phyloP scores from a whole-genome alignment of 2,113 vertebrate genomes.

The Paradoxurus hermaphroditus region DNA sequence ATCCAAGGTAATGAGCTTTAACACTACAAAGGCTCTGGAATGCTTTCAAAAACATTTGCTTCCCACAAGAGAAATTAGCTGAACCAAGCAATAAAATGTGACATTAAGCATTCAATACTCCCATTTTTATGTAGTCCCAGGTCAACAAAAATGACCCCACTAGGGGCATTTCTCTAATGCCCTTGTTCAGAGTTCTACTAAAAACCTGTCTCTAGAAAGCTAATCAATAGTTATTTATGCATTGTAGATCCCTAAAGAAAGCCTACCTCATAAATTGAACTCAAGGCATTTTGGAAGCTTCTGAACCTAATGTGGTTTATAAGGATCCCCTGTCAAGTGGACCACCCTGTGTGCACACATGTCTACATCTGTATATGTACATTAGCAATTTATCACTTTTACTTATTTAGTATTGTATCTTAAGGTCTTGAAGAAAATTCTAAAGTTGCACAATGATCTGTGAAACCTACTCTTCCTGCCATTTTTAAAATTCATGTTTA shows the following conservation, averaged over 20 bases:
- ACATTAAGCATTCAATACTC: conserved; percentile 78
- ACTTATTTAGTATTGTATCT: conserved; percentile 8
- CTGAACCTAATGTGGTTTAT: conserved; percentile 64
- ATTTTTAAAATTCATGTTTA: background rate
- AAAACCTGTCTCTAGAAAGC: conserved; percentile 74
- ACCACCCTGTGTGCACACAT: conserved; percentile 66
- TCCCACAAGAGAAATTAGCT: conserved; percentile 78
- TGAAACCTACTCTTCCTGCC: background rate
- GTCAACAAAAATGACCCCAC: conserved; percentile 77
- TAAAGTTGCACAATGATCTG: background rate
- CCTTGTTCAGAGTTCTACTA: conserved; percentile 69
- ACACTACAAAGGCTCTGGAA: conserved; percentile 75
- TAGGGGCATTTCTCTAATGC: conserved; percentile 65
- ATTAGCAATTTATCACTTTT: conserved; percentile 55
- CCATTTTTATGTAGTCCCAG: conserved; percentile 75
- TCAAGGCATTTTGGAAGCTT: conserved; percentile 51
- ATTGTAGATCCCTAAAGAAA: conserved; percentile 63
- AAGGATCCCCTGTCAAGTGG: conserved; percentile 59
- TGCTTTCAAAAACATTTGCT: conserved; percentile 77
- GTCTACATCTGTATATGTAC: background rate
- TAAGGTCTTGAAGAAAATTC: background rate
- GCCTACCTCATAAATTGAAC: conserved; percentile 59
- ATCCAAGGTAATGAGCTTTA: conserved; percentile 78
- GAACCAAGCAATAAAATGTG: conserved; percentile 82
- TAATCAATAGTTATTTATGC: conserved; percentile 78